Percentiles rank a stretch among this genome's conserved stretches.
phyloP scores from a whole-genome alignment of 2,888 invertebrate species.

The Lasioglossum oenotherae region DNA sequence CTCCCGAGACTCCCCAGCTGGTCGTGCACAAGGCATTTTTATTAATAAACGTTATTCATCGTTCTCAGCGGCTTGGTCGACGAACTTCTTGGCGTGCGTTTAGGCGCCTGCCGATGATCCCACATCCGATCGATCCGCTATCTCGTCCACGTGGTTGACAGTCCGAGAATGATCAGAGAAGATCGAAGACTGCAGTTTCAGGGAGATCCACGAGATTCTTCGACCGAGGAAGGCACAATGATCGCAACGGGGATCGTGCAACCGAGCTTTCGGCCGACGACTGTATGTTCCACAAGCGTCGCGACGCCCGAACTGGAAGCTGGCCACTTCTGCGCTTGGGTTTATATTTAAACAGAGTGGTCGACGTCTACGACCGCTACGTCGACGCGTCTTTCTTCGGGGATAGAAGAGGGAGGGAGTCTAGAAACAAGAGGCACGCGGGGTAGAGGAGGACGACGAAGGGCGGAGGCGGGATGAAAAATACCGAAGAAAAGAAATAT shows the following conservation, averaged over 20 bases:
- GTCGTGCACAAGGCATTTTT: neutral
- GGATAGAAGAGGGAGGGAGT: slow-evolving; percentile 8
- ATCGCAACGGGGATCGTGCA: slow-evolving; percentile 2
- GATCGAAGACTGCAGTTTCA: neutral
- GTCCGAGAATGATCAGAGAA: neutral
- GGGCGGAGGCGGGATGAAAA: slow-evolving; percentile 6
- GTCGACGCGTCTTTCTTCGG: slow-evolving; percentile 68
- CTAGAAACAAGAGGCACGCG: neutral
- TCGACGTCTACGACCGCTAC: slow-evolving; percentile 51
- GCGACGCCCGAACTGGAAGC: slow-evolving; percentile 81
- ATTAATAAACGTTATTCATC: slow-evolving; percentile 6
- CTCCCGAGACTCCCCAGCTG: neutral
- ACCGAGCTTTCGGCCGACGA: slow-evolving; percentile 30
- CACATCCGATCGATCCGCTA: neutral
- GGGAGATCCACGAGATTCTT: neutral
- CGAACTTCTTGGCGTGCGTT: slow-evolving; percentile 11
- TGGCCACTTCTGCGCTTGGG: slow-evolving; percentile 76
- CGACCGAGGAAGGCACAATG: neutral
- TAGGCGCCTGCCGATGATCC: neutral
- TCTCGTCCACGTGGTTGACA: neutral
- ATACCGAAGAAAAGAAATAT: slow-evolving; percentile 18
- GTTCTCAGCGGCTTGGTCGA: neutral
- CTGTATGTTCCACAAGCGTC: slow-evolving; percentile 76
- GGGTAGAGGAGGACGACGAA: neutral
- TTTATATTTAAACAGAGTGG: slow-evolving; percentile 82